Evolutionary conservation across 2,113 vertebrate genomes (phyloP).

Genomic region (Hemiscyllium ocellatum): DNA sequence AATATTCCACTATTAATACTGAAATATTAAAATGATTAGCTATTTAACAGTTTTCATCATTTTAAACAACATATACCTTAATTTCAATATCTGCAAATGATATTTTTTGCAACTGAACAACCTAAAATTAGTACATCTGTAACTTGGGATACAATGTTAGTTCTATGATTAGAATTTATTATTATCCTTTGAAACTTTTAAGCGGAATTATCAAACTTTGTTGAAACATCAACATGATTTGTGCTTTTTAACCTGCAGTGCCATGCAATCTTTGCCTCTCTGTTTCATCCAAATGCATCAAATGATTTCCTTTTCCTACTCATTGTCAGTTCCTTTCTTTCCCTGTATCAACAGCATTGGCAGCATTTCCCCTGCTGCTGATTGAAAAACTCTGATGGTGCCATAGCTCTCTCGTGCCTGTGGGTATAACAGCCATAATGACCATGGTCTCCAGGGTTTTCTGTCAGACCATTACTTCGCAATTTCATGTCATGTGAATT

Average conservation of each 20-base stretch:
- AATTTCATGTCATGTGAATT: not conserved
- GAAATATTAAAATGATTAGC: not conserved
- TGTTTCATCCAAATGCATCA: conserved; percentile 18
- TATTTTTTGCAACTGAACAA: not conserved
- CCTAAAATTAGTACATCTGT: not conserved
- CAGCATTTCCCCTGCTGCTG: not conserved
- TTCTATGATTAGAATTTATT: not conserved
- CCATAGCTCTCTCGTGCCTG: not conserved
- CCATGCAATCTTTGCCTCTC: not conserved
- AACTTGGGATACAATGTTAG: not conserved
- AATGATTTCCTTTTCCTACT: not conserved
- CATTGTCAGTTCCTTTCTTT: not conserved
- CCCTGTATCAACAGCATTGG: not conserved
- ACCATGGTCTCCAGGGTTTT: not conserved
- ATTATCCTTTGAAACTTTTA: not conserved
- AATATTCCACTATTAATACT: not conserved
- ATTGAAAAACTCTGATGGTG: not conserved
- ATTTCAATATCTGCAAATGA: not conserved
- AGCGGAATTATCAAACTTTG: not conserved
- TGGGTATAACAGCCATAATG: conserved; percentile 6
- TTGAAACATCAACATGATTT: not conserved
- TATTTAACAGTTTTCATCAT: not conserved
- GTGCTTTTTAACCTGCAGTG: not conserved
- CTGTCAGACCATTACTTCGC: not conserved
- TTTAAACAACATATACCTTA: not conserved